A percentile compares a stretch with the other conserved stretches of the same genome.
phyloP scores from a whole-genome alignment of 1,140 invertebrate species.

The Belonocnema kinseyi region DNA sequence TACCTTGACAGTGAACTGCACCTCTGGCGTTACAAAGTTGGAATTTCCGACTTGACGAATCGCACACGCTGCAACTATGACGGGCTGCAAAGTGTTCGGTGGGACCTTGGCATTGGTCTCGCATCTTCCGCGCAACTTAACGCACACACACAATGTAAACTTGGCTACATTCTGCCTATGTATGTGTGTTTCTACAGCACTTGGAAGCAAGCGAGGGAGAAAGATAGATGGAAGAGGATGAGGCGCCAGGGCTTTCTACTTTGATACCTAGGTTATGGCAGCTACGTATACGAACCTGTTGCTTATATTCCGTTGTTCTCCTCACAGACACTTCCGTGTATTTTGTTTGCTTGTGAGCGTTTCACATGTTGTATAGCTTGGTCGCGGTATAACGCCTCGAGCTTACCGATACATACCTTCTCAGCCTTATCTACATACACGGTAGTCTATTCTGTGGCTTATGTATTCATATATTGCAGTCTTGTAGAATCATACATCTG shows the following conservation, averaged over 20 bases:
- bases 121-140: constrained; percentile 57
- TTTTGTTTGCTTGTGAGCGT: constrained; percentile 39
- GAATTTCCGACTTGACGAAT: constrained; percentile 42
- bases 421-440: background rate
- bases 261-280: constrained; percentile 57
- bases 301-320: constrained; percentile 66
- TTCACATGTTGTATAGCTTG: constrained; percentile 39
- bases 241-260: constrained; percentile 48
- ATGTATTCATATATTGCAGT: no score
- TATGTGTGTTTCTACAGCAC: constrained; percentile 42
- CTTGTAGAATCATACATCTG: no score
- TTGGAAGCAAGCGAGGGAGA: constrained; percentile 42
- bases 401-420: constrained; percentile 46
- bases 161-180: constrained; percentile 30
- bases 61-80: constrained; percentile 38
- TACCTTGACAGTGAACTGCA: no score
- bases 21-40: background rate
- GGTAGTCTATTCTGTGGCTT: no score
- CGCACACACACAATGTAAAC: constrained; percentile 44
- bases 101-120: constrained; percentile 64
- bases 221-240: constrained; percentile 35
- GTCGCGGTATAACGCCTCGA: constrained; percentile 46
- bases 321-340: constrained; percentile 48
- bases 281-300: constrained; percentile 66
- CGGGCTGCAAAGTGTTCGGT: constrained; percentile 50